Base-by-base conservation (phyloP, 2,113 vertebrate species). In the Helogale parvula region DNA sequence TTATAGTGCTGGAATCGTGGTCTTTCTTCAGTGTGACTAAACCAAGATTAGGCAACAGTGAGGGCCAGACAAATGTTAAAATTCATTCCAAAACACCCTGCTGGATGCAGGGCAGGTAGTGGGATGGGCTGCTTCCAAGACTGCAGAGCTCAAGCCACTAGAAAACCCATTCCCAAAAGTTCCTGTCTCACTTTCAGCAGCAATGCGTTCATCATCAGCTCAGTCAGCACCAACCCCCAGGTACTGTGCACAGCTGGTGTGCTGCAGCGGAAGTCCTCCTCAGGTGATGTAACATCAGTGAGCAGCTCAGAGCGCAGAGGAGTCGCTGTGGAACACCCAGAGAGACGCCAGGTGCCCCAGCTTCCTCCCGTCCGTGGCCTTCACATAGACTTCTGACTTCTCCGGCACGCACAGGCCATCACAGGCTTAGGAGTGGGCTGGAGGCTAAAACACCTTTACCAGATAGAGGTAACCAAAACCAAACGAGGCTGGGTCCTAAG, bases 111-210 rank as follows among this genome's bases (percentile, higher is more conserved):
- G 14, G 35, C 88, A 80, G 45, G n/a, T 69, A 47, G 15, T 60
- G 11, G 38, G 72, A 25, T 33, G 81, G 63, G 35, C 27, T 82
- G 72, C 57, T 89, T 85, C 82, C 19, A 54, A 74, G 90, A 94
- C 9, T 11, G 35, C 54, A 47, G n/a, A 79, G 45, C 38, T 95
- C 80, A 88, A 47, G 76, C 25, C 95, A 88, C 96, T 96, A 98
- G 98, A 98, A 96, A 98, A 98, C 95, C 97, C 97, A 94, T 91
- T 97, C 97, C 31, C 98, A 98, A 98, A 98, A 96, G 98, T 98
- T 97, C 92, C 97, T 96, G 94, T 96, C 93, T 98, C 98, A 98
- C 98, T 97, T 98, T 98, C 98, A 98, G 96, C 96, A 97, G 72
- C 97, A 97, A 96, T 98, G 96, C 95, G 97, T 97, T 98, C 94